Percentiles rank a stretch among this genome's conserved stretches.
Evolutionary conservation across 2,113 vertebrate genomes (phyloP).

Genomic region (Emberiza fucata): DNA sequence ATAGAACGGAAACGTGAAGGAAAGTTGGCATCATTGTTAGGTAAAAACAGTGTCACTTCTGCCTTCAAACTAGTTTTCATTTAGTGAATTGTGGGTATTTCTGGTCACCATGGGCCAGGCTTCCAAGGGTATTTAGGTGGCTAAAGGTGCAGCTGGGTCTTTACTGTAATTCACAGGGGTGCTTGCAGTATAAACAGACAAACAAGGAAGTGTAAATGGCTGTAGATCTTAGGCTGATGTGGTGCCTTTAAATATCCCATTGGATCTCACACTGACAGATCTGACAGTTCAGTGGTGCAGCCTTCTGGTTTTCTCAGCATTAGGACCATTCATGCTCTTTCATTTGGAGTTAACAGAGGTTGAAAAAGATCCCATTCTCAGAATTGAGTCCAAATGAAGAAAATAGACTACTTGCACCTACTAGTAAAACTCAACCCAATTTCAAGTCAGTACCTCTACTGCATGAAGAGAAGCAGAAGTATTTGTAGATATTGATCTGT

Average conservation of each 20-base stretch:
- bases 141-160: background rate
- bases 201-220: background rate
- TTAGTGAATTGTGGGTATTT: background rate
- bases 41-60: background rate
- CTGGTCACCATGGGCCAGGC: background rate
- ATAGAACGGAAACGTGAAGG: background rate
- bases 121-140: background rate
- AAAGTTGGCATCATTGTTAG: background rate
- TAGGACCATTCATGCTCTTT: background rate
- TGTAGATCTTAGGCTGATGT: background rate
- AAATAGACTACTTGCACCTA: background rate
- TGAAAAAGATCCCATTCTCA: background rate
- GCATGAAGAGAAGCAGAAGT: background rate
- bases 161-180: background rate
- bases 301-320: background rate
- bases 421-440: background rate
- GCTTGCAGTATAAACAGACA: background rate
- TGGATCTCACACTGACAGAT: background rate
- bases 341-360: background rate
- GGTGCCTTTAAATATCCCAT: background rate
- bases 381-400: background rate
- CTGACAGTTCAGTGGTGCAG: background rate
- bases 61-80: background rate
- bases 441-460: background rate
- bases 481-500: background rate